Conservation (phyloP, 1,140 invertebrate genomes). For the Brachionus asplanchnoidis region DNA sequence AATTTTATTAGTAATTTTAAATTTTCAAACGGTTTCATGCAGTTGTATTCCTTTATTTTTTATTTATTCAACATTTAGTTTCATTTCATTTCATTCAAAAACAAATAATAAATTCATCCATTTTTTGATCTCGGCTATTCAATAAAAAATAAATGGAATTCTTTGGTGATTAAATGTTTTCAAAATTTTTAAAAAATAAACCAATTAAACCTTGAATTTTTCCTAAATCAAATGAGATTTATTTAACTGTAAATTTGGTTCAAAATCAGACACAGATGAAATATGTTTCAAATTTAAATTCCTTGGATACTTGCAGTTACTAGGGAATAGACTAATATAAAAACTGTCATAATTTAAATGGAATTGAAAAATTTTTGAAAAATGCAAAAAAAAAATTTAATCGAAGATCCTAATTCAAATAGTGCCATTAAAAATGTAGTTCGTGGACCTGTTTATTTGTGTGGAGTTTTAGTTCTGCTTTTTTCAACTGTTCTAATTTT, state of each 20-base stretch:
- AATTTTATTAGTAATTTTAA: no score
- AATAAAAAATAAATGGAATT: neutral
- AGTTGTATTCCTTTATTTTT: no score
- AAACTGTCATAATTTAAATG: neutral
- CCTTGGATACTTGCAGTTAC: neutral
- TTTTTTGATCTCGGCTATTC: no score
- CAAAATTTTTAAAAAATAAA: neutral
- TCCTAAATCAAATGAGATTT: neutral
- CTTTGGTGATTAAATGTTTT: neutral
- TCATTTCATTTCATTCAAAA: no score
- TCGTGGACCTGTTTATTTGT: slow-evolving; percentile 24
- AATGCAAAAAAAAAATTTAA: neutral
- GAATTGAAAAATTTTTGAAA: neutral
- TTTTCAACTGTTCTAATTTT: slow-evolving; percentile 2
- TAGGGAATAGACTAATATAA: neutral
- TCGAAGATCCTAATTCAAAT: neutral
- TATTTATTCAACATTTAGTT: no score
- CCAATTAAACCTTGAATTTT: no score
- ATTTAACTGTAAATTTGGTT: neutral
- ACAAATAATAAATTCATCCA: no score
- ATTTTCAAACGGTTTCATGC: no score
- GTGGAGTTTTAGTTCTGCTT: neutral
- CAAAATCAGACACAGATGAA: neutral
- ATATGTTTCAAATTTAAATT: neutral
- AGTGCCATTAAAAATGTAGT: slow-evolving; percentile 7